Evolutionary conservation across 2,888 invertebrate genomes (phyloP).

Genomic region (Protula sp.): DNA sequence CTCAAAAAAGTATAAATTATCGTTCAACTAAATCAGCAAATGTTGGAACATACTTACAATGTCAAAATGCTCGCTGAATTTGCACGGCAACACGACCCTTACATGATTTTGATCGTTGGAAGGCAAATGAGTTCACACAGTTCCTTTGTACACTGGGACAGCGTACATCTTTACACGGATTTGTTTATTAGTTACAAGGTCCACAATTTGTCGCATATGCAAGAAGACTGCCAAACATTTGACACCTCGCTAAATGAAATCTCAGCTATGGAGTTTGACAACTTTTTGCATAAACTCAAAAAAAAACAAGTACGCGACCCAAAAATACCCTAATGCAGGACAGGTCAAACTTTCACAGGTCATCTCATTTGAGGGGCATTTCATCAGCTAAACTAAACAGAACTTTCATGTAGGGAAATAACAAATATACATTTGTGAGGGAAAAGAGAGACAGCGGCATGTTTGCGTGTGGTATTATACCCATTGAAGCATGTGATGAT

Average conservation of each 20-base stretch:
- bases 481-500: not conserved
- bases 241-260: constrained; percentile 7
- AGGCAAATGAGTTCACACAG: constrained; percentile 32
- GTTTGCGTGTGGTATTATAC: not conserved
- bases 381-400: not conserved
- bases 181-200: constrained; percentile 16
- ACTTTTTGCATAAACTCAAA: constrained; percentile 8
- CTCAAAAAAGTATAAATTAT: constrained; percentile 10
- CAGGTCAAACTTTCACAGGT: not conserved
- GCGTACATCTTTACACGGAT: constrained; percentile 6
- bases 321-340: constrained; percentile 2
- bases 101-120: constrained; percentile 31
- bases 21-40: not conserved
- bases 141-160: constrained; percentile 34
- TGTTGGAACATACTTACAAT: constrained; percentile 10
- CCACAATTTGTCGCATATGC: constrained; percentile 12
- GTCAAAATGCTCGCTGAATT: constrained; percentile 28
- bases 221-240: constrained; percentile 6
- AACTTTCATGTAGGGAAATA: not conserved
- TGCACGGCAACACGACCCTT: constrained; percentile 25
- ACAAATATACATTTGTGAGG: not conserved
- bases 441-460: not conserved
- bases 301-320: constrained; percentile 9
- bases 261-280: constrained; percentile 17
- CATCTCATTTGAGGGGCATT: not conserved